phyloP scores from a whole-genome alignment of 2,888 invertebrate genomes.

The Magallana nippona region DNA sequence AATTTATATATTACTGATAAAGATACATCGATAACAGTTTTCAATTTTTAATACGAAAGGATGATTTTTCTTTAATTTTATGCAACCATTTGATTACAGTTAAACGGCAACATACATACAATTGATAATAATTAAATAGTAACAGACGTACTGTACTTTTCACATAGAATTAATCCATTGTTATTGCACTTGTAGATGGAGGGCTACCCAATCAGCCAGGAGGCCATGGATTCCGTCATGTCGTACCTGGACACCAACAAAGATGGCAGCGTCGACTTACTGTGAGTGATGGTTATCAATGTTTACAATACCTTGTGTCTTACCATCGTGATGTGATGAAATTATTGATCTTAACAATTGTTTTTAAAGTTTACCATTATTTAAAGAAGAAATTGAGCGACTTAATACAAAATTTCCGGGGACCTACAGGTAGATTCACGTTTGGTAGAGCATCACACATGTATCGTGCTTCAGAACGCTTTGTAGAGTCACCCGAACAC shows the following conservation, averaged over 20 bases:
- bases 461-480: too few species aligned
- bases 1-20: too few species aligned
- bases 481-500: too few species aligned
- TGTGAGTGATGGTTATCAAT: slow-evolving; percentile 58
- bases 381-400: neutral
- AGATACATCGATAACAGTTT: too few species aligned
- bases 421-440: neutral
- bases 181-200: slow-evolving; percentile 57
- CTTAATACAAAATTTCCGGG: neutral
- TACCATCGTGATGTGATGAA: neutral
- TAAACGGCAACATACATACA: too few species aligned
- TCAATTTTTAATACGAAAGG: too few species aligned
- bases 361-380: slow-evolving; percentile 11
- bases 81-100: too few species aligned
- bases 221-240: slow-evolving; percentile 67
- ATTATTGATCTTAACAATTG: neutral
- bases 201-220: slow-evolving; percentile 63
- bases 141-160: too few species aligned
- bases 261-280: slow-evolving; percentile 68
- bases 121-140: too few species aligned
- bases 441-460: neutral
- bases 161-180: neutral
- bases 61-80: too few species aligned
- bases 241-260: slow-evolving; percentile 69
- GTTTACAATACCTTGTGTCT: neutral